Conservation (phyloP, 2,888 invertebrate genomes). For the Malachius bipustulatus region DNA sequence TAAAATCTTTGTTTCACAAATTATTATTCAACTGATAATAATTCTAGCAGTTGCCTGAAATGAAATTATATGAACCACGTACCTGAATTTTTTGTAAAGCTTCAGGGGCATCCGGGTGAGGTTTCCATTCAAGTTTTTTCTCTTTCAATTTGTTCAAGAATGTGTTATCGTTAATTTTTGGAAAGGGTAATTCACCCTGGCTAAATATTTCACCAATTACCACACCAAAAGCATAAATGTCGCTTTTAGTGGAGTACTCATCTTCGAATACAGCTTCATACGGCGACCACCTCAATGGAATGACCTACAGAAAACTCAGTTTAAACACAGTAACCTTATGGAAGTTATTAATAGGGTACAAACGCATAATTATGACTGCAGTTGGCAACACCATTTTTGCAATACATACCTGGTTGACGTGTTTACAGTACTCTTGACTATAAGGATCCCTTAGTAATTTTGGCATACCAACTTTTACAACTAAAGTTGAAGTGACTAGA, state of each 20-base stretch:
- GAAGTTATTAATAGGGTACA: no score
- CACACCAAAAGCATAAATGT: slow-evolving; percentile 84
- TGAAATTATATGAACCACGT: no score
- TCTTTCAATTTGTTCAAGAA: slow-evolving; percentile 53
- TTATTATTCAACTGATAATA: no score
- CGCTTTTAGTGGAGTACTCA: slow-evolving; percentile 85
- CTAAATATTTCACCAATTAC: slow-evolving; percentile 83
- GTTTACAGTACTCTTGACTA: slow-evolving; percentile 78
- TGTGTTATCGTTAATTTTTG: slow-evolving; percentile 63
- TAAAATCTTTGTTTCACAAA: no score
- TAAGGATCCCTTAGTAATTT: slow-evolving; percentile 76
- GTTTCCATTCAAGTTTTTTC: slow-evolving; percentile 54
- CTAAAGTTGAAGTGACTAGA: slow-evolving; percentile 68
- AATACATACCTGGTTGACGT: slow-evolving; percentile 68
- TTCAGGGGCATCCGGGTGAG: slow-evolving; percentile 51
- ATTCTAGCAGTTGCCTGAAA: no score
- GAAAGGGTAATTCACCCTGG: slow-evolving; percentile 65
- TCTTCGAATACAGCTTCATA: slow-evolving; percentile 81
- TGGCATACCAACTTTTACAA: slow-evolving; percentile 72
- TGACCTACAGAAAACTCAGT: slow-evolving; percentile 40
- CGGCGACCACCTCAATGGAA: slow-evolving; percentile 85
- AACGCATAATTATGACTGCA: no score
- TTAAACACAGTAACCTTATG: no score
- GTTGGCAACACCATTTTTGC: no score
- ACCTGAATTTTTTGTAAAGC: slow-evolving; percentile 48